phyloP scores from a whole-genome alignment of 2,888 invertebrate species.

The Acanthosepion pharaonis region DNA sequence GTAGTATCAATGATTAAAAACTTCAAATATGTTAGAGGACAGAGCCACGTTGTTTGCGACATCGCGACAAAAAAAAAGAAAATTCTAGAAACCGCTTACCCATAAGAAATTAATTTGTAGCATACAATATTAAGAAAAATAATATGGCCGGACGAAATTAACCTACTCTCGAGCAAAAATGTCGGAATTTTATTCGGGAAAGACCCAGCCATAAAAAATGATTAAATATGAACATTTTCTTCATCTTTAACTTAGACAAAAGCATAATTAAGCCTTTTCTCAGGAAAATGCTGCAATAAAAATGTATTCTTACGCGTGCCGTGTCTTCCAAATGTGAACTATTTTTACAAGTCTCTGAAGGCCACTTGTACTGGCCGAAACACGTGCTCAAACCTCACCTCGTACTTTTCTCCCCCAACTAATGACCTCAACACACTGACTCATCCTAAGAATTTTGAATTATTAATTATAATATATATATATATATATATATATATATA shows the following conservation, averaged over 20 bases:
- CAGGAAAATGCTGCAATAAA: neutral
- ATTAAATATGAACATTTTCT: neutral
- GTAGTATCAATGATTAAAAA: neutral
- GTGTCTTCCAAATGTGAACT: neutral
- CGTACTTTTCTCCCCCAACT: too few species aligned
- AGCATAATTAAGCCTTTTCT: neutral
- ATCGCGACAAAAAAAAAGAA: neutral
- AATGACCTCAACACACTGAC: too few species aligned
- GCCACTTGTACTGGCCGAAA: too few species aligned
- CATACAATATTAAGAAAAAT: neutral
- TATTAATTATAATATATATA: too few species aligned
- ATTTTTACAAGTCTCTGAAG: neutral
- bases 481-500: too few species aligned
- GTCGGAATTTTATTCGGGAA: conserved; percentile 1
- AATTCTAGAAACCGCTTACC: neutral
- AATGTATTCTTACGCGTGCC: neutral
- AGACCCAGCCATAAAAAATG: neutral
- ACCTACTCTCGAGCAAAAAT: neutral
- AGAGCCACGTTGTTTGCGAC: neutral
- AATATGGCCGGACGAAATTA: neutral
- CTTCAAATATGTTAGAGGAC: neutral
- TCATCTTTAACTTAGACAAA: neutral
- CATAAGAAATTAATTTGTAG: neutral
- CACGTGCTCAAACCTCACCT: too few species aligned
- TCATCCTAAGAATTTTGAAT: too few species aligned